Percentiles rank a stretch among this genome's conserved stretches.
Conservation (phyloP, 1,140 invertebrate genomes). For the Drosophila nigrodunni region DNA sequence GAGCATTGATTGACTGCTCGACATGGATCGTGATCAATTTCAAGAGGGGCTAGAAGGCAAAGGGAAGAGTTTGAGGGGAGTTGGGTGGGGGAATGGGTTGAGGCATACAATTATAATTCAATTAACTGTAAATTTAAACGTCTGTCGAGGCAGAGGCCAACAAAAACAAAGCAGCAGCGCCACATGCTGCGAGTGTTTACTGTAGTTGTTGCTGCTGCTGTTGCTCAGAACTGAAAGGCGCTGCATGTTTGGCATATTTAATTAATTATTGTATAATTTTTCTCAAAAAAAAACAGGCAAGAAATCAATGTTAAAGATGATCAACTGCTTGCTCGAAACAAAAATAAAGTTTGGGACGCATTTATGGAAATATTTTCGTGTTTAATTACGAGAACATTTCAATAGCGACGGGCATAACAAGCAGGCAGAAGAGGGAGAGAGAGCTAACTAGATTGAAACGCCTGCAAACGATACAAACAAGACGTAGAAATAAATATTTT, state of each 20-base stretch:
- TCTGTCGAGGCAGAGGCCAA: slow-evolving; percentile 1
- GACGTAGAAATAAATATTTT: slow-evolving; percentile 36
- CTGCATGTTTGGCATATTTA: slow-evolving; percentile 73
- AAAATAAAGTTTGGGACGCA: slow-evolving; percentile 30
- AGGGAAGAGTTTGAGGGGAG: background rate
- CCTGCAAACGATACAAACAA: slow-evolving; percentile 24
- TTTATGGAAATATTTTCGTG: slow-evolving; percentile 77
- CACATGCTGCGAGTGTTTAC: slow-evolving; percentile 59
- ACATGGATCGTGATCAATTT: slow-evolving; percentile 67
- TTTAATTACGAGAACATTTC: slow-evolving; percentile 73
- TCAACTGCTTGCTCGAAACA: slow-evolving; percentile 21
- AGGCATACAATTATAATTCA: slow-evolving; percentile 74
- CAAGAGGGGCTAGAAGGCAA: slow-evolving; percentile 23
- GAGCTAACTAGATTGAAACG: slow-evolving; percentile 57
- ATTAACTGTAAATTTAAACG: slow-evolving; percentile 70
- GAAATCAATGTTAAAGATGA: slow-evolving; percentile 14
- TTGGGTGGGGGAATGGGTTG: background rate
- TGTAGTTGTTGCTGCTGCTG: background rate
- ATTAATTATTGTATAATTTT: slow-evolving; percentile 67
- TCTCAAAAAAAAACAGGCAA: slow-evolving; percentile 54
- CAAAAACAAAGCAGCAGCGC: slow-evolving; percentile 29
- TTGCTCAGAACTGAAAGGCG: slow-evolving; percentile 24
- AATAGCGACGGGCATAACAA: slow-evolving; percentile 58
- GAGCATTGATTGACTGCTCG: slow-evolving; percentile 74
- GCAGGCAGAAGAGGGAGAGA: slow-evolving; percentile 37